A percentile compares a stretch with the other conserved stretches of the same genome.
phyloP scores from a whole-genome alignment of 2,113 vertebrate genomes.

The Numenius arquata region DNA sequence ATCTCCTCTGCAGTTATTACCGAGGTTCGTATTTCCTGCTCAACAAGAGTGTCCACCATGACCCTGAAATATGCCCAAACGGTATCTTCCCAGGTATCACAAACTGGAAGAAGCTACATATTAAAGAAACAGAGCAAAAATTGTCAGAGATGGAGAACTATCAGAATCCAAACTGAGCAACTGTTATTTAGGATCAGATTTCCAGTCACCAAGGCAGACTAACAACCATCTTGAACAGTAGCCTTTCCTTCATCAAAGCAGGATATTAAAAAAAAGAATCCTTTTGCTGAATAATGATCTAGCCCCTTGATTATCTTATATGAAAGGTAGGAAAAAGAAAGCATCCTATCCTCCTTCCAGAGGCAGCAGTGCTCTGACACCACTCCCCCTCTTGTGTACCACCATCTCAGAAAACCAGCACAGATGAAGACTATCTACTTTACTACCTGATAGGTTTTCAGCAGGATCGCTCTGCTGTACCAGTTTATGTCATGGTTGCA shows the following conservation, averaged over 20 bases:
- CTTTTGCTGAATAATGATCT: neutral
- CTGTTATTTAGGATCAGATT: neutral
- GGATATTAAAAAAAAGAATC: neutral
- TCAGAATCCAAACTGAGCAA: neutral
- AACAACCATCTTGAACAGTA: neutral
- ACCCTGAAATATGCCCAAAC: constrained; percentile 96
- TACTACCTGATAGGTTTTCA: neutral
- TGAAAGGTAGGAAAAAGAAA: neutral
- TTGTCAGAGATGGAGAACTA: neutral
- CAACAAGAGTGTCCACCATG: constrained; percentile 94
- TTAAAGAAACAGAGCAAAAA: neutral
- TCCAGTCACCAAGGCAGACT: neutral
- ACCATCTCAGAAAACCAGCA: neutral
- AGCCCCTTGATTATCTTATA: neutral
- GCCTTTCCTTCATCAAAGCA: neutral
- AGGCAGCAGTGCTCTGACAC: neutral
- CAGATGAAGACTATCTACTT: neutral
- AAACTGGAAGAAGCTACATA: constrained; percentile 88
- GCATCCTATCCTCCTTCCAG: neutral
- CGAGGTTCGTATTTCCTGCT: constrained; percentile 90
- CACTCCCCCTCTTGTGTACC: neutral
- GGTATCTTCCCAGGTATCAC: constrained; percentile 94
- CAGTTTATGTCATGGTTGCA: neutral
- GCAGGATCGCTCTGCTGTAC: neutral
- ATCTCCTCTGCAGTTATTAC: constrained; percentile 82